A percentile compares a stretch with the other conserved stretches of the same genome.
phyloP scores from a whole-genome alignment of 2,113 vertebrate species.

The Corydoras maculifer region DNA sequence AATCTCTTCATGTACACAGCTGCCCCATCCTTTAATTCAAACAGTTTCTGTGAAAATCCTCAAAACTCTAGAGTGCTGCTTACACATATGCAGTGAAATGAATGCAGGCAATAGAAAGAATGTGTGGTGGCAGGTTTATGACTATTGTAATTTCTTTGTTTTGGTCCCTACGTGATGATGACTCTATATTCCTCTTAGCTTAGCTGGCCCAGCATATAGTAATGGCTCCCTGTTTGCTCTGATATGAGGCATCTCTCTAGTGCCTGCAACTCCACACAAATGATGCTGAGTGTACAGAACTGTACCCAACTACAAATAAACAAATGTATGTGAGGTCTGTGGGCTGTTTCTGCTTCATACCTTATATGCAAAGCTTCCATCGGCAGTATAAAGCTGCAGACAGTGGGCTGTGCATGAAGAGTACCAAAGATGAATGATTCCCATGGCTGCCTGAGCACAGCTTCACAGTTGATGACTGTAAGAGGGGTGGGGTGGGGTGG shows the following conservation, averaged over 20 bases:
- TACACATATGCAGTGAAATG: not conserved
- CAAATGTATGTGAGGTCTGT: not conserved
- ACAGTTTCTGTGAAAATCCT: no score
- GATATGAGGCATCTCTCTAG: conserved; percentile 6
- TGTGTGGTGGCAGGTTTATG: conserved; percentile 5
- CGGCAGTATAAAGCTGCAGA: not conserved
- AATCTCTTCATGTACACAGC: not conserved
- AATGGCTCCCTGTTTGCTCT: conserved; percentile 9
- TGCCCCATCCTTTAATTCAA: no score
- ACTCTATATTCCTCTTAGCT: not conserved
- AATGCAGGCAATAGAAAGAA: not conserved
- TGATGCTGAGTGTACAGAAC: not conserved
- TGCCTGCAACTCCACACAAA: not conserved
- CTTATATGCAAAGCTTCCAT: not conserved
- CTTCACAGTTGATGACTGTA: not conserved
- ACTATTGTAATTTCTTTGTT: not conserved
- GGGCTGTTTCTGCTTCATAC: not conserved
- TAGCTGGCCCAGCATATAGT: not conserved
- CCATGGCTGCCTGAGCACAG: not conserved
- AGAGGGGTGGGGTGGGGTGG: not conserved
- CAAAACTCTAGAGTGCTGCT: no score
- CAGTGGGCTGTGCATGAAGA: no score
- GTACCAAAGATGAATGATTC: not conserved
- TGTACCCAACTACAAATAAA: not conserved
- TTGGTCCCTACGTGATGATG: not conserved